Conservation (phyloP, 2,888 invertebrate species). For the Eupsilia transversa region DNA sequence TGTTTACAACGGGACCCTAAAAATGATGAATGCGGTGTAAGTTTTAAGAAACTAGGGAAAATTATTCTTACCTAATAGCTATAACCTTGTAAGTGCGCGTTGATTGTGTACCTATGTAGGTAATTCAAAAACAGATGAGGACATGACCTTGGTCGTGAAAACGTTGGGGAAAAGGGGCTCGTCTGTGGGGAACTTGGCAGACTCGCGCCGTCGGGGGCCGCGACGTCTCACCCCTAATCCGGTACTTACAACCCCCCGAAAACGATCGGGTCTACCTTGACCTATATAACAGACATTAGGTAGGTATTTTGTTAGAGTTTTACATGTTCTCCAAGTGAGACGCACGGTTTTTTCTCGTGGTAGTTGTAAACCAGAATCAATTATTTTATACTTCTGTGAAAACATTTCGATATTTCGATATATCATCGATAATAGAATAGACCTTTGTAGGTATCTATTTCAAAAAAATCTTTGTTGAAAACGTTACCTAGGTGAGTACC, state of each 20-base stretch:
- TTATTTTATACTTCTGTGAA: too few species aligned
- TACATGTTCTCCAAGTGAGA: not conserved
- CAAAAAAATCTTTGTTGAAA: too few species aligned
- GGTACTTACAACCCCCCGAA: constrained; percentile 8
- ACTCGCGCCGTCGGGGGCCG: not conserved
- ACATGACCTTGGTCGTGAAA: constrained; percentile 35
- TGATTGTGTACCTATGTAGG: constrained; percentile 4
- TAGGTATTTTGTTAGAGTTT: constrained; percentile 1
- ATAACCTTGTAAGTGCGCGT: constrained; percentile 8
- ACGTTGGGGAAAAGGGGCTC: constrained; percentile 23
- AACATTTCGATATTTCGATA: too few species aligned
- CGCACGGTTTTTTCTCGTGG: not conserved
- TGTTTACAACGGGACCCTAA: too few species aligned
- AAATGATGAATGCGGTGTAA: too few species aligned
- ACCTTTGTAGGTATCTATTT: too few species aligned
- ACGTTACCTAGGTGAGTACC: too few species aligned
- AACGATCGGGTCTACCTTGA: constrained; percentile 38
- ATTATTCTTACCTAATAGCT: too few species aligned
- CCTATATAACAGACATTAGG: constrained; percentile 8
- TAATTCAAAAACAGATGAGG: constrained; percentile 29
- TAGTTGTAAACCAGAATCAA: not conserved
- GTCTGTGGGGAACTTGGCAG: constrained; percentile 34
- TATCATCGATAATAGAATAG: too few species aligned
- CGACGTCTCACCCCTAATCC: constrained; percentile 20
- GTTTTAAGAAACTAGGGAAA: too few species aligned